Conservation (phyloP, 2,113 vertebrate genomes). For the Bungarus multicinctus region DNA sequence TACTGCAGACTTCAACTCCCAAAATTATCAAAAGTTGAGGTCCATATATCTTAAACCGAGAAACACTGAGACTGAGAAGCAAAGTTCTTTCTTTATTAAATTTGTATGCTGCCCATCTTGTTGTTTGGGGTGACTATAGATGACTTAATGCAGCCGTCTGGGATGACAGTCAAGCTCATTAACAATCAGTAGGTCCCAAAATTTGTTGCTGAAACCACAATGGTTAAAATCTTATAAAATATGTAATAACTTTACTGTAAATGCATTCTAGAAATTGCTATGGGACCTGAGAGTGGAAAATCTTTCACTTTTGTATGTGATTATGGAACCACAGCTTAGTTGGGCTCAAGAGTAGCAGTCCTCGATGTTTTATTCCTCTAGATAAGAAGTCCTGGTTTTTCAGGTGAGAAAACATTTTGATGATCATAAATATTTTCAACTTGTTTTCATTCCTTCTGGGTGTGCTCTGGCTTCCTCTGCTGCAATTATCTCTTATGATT, state of each 20-base stretch:
- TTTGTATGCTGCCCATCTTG: not conserved
- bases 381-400: constrained; percentile 13
- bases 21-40: not conserved
- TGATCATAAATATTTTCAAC: constrained; percentile 47
- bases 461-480: constrained; percentile 49
- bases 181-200: not conserved
- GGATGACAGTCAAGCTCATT: not conserved
- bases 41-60: not conserved
- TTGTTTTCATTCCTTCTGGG: constrained; percentile 54
- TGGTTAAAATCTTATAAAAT: not conserved
- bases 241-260: not conserved
- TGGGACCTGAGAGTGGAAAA: not conserved
- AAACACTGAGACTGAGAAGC: not conserved
- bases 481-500: constrained; percentile 50
- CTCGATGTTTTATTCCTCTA: constrained; percentile 26
- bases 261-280: not conserved
- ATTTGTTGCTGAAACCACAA: not conserved
- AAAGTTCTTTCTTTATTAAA: not conserved
- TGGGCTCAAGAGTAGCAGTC: constrained; percentile 24
- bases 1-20: not conserved
- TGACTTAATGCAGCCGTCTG: not conserved
- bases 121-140: not conserved
- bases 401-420: constrained; percentile 12
- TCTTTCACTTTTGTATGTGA: not conserved
- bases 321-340: not conserved